Evolutionary conservation across 2,888 invertebrate species (phyloP), one percentile per base, ranked within the genome.

Genomic region (Harpalus rufipes): DNA sequence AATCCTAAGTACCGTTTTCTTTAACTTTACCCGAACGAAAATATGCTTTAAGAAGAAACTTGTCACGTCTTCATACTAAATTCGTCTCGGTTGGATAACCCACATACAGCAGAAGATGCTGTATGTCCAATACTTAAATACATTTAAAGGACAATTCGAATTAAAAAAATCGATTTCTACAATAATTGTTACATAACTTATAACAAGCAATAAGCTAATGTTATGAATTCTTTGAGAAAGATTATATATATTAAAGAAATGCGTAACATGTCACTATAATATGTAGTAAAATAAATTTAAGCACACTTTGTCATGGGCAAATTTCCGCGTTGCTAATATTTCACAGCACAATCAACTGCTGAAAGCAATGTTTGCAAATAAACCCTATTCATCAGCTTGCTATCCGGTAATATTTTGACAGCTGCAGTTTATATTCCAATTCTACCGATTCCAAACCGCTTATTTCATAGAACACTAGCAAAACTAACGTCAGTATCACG

Each of bases 291-390:
- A 68, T 68, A 68, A 68, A 68, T 39, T 39, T 32, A 14, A 68
- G 32, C 14, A 32, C 32, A 68, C 68, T 7, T 39, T 39, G 39
- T 68, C 32, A 39, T 39, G n/a, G 32, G 12, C 44, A 44, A 74
- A 74, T 74, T 74, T 74, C 41, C 72, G 72, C 72, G 18, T 25
- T 44, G 44, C 41, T 41, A 74, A 74, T 74, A 74, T 44, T 74
- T 74, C 44, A 74, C n/a, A 74, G 7, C 14, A 74, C 44, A 74
- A 44, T 74, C 44, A 41, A 74, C 44, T 74, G 72, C 44, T 74
- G 72, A 74, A 74, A 74, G 41, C 44, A 51, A 74, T 74, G 16
- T 74, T 74, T 44, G 72, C 72, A 74, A 74, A 74, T 74, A 44
- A 51, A 74, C 72, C 41, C 44, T 41, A 74, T 74, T 74, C 16